A percentile compares a stretch with the other conserved stretches of the same genome.
Evolutionary conservation across 2,888 invertebrate genomes (phyloP).

Genomic region (Orgyia antiqua): DNA sequence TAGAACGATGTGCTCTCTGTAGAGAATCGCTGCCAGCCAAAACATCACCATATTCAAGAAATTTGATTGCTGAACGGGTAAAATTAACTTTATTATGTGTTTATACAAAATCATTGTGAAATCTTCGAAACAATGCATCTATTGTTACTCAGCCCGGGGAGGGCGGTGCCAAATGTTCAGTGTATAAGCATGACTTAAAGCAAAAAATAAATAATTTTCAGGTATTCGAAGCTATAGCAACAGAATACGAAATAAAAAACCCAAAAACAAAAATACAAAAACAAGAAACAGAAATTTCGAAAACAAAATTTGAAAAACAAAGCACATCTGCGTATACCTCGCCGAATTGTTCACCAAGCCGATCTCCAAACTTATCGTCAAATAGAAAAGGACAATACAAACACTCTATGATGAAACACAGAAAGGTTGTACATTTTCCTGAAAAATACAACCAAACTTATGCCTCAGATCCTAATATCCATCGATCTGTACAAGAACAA

Average conservation of each 20-base stretch:
- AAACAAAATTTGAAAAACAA: slow-evolving; percentile 32
- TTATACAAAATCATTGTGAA: no score
- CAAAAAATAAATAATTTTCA: no score
- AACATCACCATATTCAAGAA: slow-evolving; percentile 60
- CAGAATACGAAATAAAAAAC: slow-evolving; percentile 62
- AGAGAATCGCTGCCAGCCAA: slow-evolving; percentile 54
- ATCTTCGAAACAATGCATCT: no score
- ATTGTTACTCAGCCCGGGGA: no score
- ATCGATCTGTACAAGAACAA: slow-evolving; percentile 27
- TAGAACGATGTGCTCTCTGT: slow-evolving; percentile 62
- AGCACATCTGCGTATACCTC: slow-evolving; percentile 48
- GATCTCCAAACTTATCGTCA: slow-evolving; percentile 40
- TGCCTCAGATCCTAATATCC: slow-evolving; percentile 61
- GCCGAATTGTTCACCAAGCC: slow-evolving; percentile 48
- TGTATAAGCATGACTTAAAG: no score
- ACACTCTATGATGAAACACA: slow-evolving; percentile 52
- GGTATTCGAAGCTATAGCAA: slow-evolving; percentile 71
- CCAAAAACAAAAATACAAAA: slow-evolving; percentile 31
- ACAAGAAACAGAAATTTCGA: slow-evolving; percentile 51
- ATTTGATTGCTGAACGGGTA: slow-evolving; percentile 67
- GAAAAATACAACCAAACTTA: slow-evolving; percentile 47
- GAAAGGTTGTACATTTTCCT: slow-evolving; percentile 44
- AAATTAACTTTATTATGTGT: no score
- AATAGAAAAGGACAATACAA: slow-evolving; percentile 56
- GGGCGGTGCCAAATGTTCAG: no score